Evolutionary conservation across 2,888 invertebrate genomes (phyloP).

Genomic region (Brachyptera putata): DNA sequence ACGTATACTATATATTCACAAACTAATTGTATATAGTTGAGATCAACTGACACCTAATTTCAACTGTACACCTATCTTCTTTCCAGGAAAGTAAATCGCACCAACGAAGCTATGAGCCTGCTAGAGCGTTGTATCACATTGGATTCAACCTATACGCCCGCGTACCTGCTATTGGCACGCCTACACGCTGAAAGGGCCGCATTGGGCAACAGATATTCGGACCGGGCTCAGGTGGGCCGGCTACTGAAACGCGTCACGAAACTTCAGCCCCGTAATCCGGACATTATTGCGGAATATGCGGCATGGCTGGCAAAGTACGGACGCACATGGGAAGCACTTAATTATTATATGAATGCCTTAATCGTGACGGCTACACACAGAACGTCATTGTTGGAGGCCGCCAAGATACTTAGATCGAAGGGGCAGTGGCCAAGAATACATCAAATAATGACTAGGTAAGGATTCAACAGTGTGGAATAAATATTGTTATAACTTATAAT

Average conservation of each 20-base stretch:
- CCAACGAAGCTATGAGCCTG: slow-evolving; percentile 61
- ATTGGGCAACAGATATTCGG: too few relatives aligned
- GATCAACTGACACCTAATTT: too few relatives aligned
- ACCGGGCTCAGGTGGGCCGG: slow-evolving; percentile 40
- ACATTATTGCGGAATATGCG: slow-evolving; percentile 66
- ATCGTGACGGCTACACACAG: slow-evolving; percentile 52
- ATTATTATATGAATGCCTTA: slow-evolving; percentile 55
- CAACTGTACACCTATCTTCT: too few relatives aligned
- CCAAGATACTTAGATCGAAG: slow-evolving; percentile 55
- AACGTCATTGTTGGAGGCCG: slow-evolving; percentile 56
- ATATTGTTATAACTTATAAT: too few relatives aligned
- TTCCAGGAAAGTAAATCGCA: slow-evolving; percentile 65
- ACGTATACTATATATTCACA: too few relatives aligned
- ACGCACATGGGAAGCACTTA: slow-evolving; percentile 50
- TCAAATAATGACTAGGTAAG: slow-evolving; percentile 61
- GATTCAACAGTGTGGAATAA: neutral
- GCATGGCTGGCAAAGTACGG: slow-evolving; percentile 62
- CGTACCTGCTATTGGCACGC: slow-evolving; percentile 62
- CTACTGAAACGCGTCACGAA: slow-evolving; percentile 60
- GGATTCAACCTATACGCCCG: slow-evolving; percentile 65
- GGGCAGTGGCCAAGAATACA: slow-evolving; percentile 64
- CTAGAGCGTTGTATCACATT: slow-evolving; percentile 61
- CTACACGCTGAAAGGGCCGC: slow-evolving; percentile 49
- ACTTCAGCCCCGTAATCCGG: slow-evolving; percentile 63
- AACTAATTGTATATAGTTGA: too few relatives aligned